Base-by-base conservation (phyloP, 1,140 invertebrate genomes). In the Sminthurides bifidus region DNA sequence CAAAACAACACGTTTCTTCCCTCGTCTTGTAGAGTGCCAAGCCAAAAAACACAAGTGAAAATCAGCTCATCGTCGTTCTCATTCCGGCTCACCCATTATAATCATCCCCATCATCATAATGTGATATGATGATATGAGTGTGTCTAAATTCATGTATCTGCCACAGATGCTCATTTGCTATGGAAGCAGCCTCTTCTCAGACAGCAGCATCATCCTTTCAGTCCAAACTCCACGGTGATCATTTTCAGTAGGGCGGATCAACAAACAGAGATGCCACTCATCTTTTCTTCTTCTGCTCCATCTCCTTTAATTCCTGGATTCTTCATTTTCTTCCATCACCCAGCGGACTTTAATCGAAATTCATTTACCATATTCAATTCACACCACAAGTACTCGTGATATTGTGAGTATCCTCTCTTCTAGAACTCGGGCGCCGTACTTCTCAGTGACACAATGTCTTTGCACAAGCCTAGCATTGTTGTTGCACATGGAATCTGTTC, bases 91-190 rank as follows among this genome's bases (percentile, higher is more conserved):
- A 38, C 33, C 35, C 49, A 52, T 38, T 52, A 52, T 52, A 52
- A 37, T 38, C 33, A 58, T 41, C 33, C 52, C 52, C 52, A 31
- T 48, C 41, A 40, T 58, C 50, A 58, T 58, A 58, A 58, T 58
- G 56, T 58, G 49, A 58, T 58, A 58, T 58, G 56, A 57, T 58
- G 56, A 58, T 58, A 43, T 46, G 56, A 52, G 49, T 58, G 55
- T 57, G 56, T 58, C 56, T 58, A 52, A 58, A 58, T 58, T 52
- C 56, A 58, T 58, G 56, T 58, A 52, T 38, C 49, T 58, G 56
- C 56, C 56, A 58, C 38, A 41, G 15, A 41, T 21, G 23, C 38
- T 17, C 38, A 41, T 17, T 17, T 41, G 6, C 38, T 10, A 35
- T 8, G n/a, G 8, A 35, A n/a, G 33, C 8, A 10, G 33, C 8